These are phyloP conservation scores for Cherax destructor DNA, from an alignment of 1,140 invertebrate species.

Conservation along the genomic window DNA sequence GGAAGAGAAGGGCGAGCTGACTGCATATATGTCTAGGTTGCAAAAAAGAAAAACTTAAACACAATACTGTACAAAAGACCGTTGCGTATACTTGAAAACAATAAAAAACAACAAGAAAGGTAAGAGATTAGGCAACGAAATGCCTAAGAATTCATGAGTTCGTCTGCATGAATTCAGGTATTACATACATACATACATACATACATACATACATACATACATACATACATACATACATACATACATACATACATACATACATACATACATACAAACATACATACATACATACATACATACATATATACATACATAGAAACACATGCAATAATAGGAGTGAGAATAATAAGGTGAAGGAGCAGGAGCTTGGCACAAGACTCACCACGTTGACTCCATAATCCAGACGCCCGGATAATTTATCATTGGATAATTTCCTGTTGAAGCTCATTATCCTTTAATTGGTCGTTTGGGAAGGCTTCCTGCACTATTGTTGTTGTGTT, in stretches of 20 bases:
- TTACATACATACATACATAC: neutral
- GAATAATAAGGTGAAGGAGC: neutral
- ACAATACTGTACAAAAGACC: no score
- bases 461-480: slow-evolving; percentile 27
- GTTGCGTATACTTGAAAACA: no score
- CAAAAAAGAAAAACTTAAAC: no score
- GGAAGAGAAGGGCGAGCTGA: no score
- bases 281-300: neutral
- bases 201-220: neutral
- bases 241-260: neutral
- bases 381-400: neutral
- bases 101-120: no score
- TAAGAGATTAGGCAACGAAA: no score
- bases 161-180: no score
- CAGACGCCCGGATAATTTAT: slow-evolving; percentile 39
- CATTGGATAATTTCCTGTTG: slow-evolving; percentile 42
- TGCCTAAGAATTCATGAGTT: no score
- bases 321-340: neutral
- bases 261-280: slow-evolving; percentile 6
- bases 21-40: no score
- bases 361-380: neutral
- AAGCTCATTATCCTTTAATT: slow-evolving; percentile 48
- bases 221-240: neutral
- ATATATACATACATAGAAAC: neutral
- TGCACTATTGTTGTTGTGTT: neutral